Conservation (phyloP, 2,888 invertebrate species). For the Phyllotreta cruciferae region DNA sequence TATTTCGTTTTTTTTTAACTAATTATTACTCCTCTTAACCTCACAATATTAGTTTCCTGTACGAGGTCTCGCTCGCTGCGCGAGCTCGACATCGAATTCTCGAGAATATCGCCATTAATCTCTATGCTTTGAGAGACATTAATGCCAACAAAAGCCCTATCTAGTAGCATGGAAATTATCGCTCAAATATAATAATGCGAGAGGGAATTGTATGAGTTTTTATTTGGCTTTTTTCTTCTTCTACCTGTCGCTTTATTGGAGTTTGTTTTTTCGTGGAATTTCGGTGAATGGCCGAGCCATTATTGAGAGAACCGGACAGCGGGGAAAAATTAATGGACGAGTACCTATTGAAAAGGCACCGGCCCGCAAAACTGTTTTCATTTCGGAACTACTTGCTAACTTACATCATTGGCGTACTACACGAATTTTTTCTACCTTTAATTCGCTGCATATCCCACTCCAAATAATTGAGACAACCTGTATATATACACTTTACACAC, state of each 20-base stretch:
- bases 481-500: no score
- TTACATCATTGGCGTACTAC: slow-evolving; percentile 5
- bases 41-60: no score
- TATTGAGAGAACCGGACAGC: slow-evolving; percentile 15
- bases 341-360: slow-evolving; percentile 28
- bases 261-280: slow-evolving; percentile 37
- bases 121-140: no score
- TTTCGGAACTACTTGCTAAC: slow-evolving; percentile 14
- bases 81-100: no score
- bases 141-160: no score
- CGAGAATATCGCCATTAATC: no score
- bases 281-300: slow-evolving; percentile 25
- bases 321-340: slow-evolving; percentile 29
- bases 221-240: slow-evolving; percentile 7
- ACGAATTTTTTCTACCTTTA: not conserved
- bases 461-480: no score
- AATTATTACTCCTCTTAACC: no score
- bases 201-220: slow-evolving; percentile 14
- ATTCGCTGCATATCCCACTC: no score
- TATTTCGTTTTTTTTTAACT: no score
- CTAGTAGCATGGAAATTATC: slow-evolving; percentile 38
- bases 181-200: slow-evolving; percentile 22
- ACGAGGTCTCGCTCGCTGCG: no score
- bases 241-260: slow-evolving; percentile 37
- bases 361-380: slow-evolving; percentile 29